Evolutionary conservation across 2,113 vertebrate genomes (phyloP).

Genomic region (Halichoeres trimaculatus): DNA sequence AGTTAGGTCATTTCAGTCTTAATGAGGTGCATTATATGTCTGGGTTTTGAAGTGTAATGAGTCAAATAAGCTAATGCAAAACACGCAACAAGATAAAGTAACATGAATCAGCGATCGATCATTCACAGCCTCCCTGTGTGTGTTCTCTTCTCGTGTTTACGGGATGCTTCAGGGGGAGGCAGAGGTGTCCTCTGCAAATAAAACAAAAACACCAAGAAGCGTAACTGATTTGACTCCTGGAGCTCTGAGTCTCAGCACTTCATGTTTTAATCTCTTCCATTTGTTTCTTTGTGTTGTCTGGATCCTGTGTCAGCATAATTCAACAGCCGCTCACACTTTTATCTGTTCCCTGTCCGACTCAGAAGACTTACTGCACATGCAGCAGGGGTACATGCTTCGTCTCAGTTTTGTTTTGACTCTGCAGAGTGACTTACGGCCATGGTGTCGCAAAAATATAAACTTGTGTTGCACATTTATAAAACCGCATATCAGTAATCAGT

Average conservation of each 20-base stretch:
- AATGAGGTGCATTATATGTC: slow-evolving; percentile 6
- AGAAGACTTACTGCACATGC: slow-evolving; percentile 21
- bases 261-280: not conserved
- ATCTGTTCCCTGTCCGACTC: slow-evolving; percentile 40
- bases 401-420: slow-evolving; percentile 36
- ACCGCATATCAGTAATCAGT: not conserved
- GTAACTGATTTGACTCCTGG: not conserved
- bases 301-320: slow-evolving; percentile 43
- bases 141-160: not conserved
- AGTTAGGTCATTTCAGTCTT: slow-evolving; percentile 31
- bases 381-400: not conserved
- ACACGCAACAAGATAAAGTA: slow-evolving; percentile 1
- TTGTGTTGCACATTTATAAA: not conserved
- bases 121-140: slow-evolving; percentile 1
- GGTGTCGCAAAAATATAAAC: not conserved
- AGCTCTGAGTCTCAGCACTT: not conserved
- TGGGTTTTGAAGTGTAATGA: slow-evolving; percentile 19
- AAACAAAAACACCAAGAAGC: not conserved
- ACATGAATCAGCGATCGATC: not conserved
- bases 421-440: slow-evolving; percentile 31
- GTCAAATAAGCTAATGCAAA: slow-evolving; percentile 32
- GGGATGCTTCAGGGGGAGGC: not conserved
- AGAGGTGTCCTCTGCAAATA: slow-evolving; percentile 3
- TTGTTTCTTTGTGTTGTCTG: not conserved
- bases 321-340: slow-evolving; percentile 12